These are phyloP conservation scores for Ibidorhyncha struthersii DNA, from an alignment of 2,113 vertebrate genomes.

Conservation along the genomic window DNA sequence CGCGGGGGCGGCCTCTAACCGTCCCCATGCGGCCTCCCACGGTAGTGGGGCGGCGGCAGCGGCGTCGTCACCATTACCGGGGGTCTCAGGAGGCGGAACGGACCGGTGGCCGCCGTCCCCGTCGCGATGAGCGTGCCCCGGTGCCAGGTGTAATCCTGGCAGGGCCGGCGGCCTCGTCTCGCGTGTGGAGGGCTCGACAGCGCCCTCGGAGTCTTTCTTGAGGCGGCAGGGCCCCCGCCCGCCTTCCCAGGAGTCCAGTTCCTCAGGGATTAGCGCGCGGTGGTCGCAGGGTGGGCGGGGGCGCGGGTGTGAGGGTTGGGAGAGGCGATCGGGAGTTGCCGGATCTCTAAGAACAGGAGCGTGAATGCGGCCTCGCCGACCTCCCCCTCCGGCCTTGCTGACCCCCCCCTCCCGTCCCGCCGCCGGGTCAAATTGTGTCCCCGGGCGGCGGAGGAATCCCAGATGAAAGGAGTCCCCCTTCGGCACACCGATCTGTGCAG, in stretches of 20 bases:
- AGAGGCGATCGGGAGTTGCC: too few relatives aligned
- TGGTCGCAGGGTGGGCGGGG: accelerated
- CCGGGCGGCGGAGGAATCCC: accelerated
- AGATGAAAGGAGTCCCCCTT: not conserved
- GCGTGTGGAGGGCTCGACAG: accelerated
- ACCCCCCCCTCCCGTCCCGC: too few relatives aligned
- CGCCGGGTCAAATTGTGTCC: accelerated
- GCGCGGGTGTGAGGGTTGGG: accelerated
- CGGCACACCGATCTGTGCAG: accelerated
- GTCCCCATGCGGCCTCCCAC: not conserved
- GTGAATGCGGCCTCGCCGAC: accelerated
- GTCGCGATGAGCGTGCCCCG: not conserved
- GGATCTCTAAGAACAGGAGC: accelerated
- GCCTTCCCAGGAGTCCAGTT: accelerated
- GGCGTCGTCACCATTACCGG: too few relatives aligned
- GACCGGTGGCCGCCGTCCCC: not conserved
- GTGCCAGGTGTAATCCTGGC: not conserved
- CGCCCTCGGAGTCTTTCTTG: too few relatives aligned
- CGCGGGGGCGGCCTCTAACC: too few relatives aligned
- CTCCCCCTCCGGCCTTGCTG: too few relatives aligned
- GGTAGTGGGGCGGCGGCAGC: too few relatives aligned
- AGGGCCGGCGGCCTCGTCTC: not conserved
- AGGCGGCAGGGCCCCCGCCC: accelerated
- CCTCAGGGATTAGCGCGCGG: not conserved
- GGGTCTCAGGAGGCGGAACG: too few relatives aligned